Evolutionary conservation across 2,113 vertebrate species (phyloP), one percentile per base, ranked within the genome.

Genomic region (Nanorana parkeri): DNA sequence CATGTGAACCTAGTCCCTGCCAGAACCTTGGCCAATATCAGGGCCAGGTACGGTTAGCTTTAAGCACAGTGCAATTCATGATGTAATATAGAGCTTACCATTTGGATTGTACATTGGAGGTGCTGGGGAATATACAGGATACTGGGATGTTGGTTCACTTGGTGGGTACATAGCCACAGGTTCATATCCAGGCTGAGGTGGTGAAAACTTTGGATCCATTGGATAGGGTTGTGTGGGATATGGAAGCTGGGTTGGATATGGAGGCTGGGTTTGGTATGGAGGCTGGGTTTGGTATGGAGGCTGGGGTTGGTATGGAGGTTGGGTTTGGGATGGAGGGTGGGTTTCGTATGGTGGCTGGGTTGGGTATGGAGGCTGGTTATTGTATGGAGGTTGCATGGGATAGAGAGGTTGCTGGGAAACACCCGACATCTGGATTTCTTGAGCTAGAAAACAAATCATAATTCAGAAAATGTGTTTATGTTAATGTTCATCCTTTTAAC

Each of bases 361-460:
- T 5, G 93, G 93, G 28, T 92, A 95, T 85, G 93, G 86, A 20
- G 92, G 21, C 68, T 71, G 68, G 3, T 16, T 71, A 10, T n/a
- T 88, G 83, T 93, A 94, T 3, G 88, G 90, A 29, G 84, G 68
- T 26, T 93, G 94, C 5, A 89, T 90, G 4, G 93, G 93, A 32
- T 92, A 95, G 84, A 92, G 87, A 2, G 93, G 94, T 87, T 95
- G 95, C 36, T 93, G 86, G 3, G 94, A 95, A 80, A 95, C 93
- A 86, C 91, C 93, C 78, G 94, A 92, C 94, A 96, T 93, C 0
- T 94, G 94, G 81, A 96, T 95, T 77, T 96, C 94, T 85, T 96
- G 95, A 84, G 87, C 95, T 96, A 20, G 13, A 47, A 47, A 47
- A 47, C 0, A 47, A 11, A 47, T 13, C 41, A 47, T 13, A 13